These are phyloP conservation scores for Salvelinus namaycush DNA, from an alignment of 2,113 vertebrate genomes.

Conservation along the genomic window DNA sequence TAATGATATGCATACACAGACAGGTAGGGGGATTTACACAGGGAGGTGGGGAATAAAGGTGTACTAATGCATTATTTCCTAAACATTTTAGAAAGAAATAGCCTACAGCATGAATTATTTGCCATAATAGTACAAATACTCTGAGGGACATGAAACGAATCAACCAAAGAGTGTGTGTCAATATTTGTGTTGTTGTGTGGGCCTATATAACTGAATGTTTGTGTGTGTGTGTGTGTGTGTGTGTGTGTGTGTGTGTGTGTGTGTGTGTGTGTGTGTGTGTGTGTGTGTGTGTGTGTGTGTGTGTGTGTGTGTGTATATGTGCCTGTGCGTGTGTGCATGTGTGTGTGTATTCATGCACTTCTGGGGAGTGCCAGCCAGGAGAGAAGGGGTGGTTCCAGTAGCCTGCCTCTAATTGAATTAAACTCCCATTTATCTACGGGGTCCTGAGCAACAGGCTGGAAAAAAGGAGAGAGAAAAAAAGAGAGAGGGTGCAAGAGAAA, in stretches of 20 bases:
- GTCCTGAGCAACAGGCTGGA: conserved; percentile 87
- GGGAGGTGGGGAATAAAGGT: neutral
- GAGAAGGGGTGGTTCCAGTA: conserved; percentile 77
- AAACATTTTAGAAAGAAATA: no score
- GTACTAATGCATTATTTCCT: neutral
- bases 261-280: conserved; percentile 22
- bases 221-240: conserved; percentile 31
- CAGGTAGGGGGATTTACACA: conserved; percentile 2
- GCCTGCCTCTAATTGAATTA: conserved; percentile 93
- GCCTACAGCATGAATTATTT: no score
- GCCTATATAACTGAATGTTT: conserved; percentile 21
- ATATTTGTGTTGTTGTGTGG: conserved; percentile 12
- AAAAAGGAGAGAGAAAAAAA: conserved; percentile 48
- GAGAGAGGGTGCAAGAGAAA: conserved; percentile 46
- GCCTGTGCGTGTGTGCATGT: conserved; percentile 24
- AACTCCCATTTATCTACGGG: conserved; percentile 94
- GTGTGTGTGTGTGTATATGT: conserved; percentile 20
- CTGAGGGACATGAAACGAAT: no score
- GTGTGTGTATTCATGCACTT: conserved; percentile 19
- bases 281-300: conserved; percentile 31
- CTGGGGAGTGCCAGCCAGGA: conserved; percentile 30
- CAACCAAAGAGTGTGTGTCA: neutral
- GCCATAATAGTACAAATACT: no score
- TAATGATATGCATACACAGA: neutral
- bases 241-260: conserved; percentile 22